Percentiles rank a stretch among this genome's conserved stretches.
Conservation (phyloP, 2,797 vertebrate species). For the Allobates femoralis region DNA sequence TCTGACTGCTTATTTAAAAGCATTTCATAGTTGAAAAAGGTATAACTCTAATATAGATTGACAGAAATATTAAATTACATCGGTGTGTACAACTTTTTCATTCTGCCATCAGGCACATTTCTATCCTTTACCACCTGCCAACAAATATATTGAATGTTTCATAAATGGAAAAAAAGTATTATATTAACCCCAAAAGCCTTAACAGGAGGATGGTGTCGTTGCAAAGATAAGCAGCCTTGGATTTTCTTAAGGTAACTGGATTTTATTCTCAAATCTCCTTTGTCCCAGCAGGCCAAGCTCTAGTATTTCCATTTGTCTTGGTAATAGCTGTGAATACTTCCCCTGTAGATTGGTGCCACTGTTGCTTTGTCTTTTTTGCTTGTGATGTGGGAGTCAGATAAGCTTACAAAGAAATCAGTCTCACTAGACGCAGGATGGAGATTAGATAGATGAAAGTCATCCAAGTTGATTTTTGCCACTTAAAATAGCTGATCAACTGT, state of each 20-base stretch:
- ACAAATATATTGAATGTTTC: conserved; percentile 49
- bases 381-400: conserved; percentile 62
- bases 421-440: conserved; percentile 55
- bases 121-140: conserved; percentile 47
- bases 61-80: neutral
- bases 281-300: conserved; percentile 56
- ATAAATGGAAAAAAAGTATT: conserved; percentile 37
- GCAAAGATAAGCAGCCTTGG: conserved; percentile 58
- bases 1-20: neutral
- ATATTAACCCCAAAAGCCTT: conserved; percentile 52
- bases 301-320: conserved; percentile 62
- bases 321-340: conserved; percentile 62
- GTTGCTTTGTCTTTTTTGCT: conserved; percentile 51
- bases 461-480: conserved; percentile 47
- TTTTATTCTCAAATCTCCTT: conserved; percentile 62
- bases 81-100: conserved; percentile 22
- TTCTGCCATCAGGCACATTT: conserved; percentile 37
- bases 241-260: conserved; percentile 56
- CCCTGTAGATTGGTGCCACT: conserved; percentile 55
- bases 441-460: conserved; percentile 62
- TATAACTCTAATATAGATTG: neutral
- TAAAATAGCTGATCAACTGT: conserved; percentile 34
- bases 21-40: neutral
- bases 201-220: conserved; percentile 25
- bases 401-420: conserved; percentile 62